These are phyloP conservation scores for Cassiopea xamachana DNA, from an alignment of 30 jellyfish, hydroid and myxozoan genomes.

Conservation along the genomic window DNA sequence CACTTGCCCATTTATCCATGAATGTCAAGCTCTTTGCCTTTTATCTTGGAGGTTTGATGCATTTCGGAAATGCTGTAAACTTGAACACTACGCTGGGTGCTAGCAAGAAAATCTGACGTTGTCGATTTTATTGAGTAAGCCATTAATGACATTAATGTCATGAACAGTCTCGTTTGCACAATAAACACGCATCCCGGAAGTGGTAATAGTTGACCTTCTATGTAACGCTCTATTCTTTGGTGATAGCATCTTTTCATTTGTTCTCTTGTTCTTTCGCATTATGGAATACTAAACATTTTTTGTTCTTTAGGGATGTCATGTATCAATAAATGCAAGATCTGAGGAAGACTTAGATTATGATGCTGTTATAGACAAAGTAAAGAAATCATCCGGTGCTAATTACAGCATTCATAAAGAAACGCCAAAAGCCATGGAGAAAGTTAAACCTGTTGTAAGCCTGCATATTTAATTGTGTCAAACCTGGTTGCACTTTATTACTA, in stretches of 20 bases:
- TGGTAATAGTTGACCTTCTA: neutral
- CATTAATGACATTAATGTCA: too few species aligned
- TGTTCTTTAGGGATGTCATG: slow-evolving; percentile 89
- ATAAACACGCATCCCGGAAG: too few species aligned
- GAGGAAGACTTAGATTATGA: slow-evolving; percentile 94
- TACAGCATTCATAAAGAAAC: slow-evolving; percentile 93
- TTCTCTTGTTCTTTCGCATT: too few species aligned
- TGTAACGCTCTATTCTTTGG: neutral
- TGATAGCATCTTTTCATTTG: neutral
- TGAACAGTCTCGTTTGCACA: too few species aligned
- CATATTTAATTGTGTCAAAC: too few species aligned
- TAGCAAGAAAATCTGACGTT: neutral
- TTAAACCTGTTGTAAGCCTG: slow-evolving; percentile 79
- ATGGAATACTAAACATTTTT: neutral
- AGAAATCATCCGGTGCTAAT: slow-evolving; percentile 94
- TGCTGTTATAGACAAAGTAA: slow-evolving; percentile 83
- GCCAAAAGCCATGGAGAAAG: slow-evolving; percentile 86
- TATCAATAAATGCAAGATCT: slow-evolving; percentile 86
- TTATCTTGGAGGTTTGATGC: neutral
- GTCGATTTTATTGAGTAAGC: neutral
- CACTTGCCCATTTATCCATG: neutral
- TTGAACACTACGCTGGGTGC: neutral
- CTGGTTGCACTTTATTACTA: too few species aligned
- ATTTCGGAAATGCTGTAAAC: neutral
- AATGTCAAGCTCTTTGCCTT: neutral